Percentiles rank a stretch among this genome's conserved stretches.
These are phyloP conservation scores for Clarias gariepinus DNA, from an alignment of 2,113 vertebrate genomes.

Conservation along the genomic window DNA sequence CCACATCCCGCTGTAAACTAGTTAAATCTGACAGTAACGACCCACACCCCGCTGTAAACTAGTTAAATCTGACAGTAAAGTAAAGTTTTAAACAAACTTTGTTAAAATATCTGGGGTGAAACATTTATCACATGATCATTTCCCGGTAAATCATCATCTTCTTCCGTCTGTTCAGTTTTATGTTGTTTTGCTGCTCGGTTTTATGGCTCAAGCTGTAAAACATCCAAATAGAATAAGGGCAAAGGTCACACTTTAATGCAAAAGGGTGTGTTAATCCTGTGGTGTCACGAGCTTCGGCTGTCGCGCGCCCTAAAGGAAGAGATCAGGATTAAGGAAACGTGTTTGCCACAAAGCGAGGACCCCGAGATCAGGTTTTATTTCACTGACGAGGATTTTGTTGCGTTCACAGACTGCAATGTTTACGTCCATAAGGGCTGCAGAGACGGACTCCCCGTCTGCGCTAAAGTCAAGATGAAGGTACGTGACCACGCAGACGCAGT, in stretches of 20 bases:
- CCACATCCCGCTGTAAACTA: no score
- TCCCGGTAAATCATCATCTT: neutral
- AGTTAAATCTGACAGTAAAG: no score
- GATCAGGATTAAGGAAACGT: neutral
- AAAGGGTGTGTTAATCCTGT: neutral
- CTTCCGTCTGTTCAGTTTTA: neutral
- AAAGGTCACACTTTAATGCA: neutral
- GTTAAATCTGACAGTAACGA: no score
- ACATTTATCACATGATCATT: neutral
- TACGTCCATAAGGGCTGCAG: constrained; percentile 43
- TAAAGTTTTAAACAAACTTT: neutral
- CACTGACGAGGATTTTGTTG: neutral
- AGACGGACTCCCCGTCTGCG: constrained; percentile 37
- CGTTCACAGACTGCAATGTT: constrained; percentile 37
- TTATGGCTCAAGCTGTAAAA: neutral
- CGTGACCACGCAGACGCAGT: neutral
- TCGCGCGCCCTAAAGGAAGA: neutral
- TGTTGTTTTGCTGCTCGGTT: neutral
- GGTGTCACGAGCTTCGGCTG: neutral
- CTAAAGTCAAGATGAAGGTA: constrained; percentile 49
- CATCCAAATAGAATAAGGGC: neutral
- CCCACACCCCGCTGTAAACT: no score
- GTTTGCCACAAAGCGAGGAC: neutral
- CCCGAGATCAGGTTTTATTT: neutral
- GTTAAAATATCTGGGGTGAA: no score